These are phyloP conservation scores for Zygothrica quintamaculata DNA, from an alignment of 2,888 invertebrate species.

Conservation along the genomic window DNA sequence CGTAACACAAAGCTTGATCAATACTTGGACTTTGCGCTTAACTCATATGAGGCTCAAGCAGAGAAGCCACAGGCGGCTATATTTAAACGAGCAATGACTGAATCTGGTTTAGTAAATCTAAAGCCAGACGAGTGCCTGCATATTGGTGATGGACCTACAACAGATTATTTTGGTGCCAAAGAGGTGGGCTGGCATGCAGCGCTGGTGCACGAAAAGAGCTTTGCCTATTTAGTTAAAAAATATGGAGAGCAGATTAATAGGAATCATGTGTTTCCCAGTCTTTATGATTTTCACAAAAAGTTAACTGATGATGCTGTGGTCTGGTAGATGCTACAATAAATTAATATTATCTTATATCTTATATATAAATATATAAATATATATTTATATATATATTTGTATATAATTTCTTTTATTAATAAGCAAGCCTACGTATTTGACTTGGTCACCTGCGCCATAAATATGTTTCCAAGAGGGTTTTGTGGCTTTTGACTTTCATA, in stretches of 20 bases:
- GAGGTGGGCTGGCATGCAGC: constrained; percentile 91
- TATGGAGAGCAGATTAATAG: constrained; percentile 84
- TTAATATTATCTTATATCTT: constrained; percentile 4
- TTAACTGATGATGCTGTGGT: constrained; percentile 77
- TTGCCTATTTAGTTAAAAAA: constrained; percentile 82
- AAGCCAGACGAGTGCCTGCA: constrained; percentile 90
- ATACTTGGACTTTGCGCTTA: constrained; percentile 92
- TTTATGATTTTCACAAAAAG: constrained; percentile 86
- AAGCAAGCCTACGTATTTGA: constrained; percentile 21
- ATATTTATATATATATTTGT: too few species aligned
- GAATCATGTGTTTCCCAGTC: constrained; percentile 84
- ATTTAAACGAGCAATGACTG: constrained; percentile 87
- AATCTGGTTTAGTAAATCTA: constrained; percentile 84
- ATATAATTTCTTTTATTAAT: constrained; percentile 3
- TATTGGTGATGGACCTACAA: constrained; percentile 90
- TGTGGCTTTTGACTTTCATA: constrained; percentile 87
- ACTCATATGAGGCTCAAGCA: constrained; percentile 90
- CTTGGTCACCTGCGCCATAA: constrained; percentile 76
- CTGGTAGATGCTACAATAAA: constrained; percentile 72
- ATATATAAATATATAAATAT: constrained; percentile 5
- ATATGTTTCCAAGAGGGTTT: constrained; percentile 87
- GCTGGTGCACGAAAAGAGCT: constrained; percentile 84
- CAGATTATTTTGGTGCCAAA: constrained; percentile 92
- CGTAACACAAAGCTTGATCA: constrained; percentile 87
- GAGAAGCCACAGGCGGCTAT: constrained; percentile 91